These are phyloP conservation scores for Drosophila seguyi DNA, from an alignment of 1,140 invertebrate species.

Conservation along the genomic window DNA sequence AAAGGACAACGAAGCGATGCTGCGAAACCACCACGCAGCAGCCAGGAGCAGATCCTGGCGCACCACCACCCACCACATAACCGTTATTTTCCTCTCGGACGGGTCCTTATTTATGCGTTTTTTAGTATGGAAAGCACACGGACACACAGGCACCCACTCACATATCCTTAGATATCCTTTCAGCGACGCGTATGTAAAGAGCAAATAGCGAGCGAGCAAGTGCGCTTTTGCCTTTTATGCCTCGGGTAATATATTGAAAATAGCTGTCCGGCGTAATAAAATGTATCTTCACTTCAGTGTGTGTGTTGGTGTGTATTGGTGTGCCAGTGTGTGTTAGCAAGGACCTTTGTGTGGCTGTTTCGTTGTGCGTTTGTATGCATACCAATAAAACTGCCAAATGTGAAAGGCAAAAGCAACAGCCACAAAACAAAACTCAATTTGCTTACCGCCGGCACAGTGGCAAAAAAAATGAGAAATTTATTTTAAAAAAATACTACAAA, in stretches of 20 bases:
- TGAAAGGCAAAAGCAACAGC: conserved; percentile 57
- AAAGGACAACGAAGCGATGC: conserved; percentile 23
- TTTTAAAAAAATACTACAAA: neutral
- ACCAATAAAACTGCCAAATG: conserved; percentile 80
- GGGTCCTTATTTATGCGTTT: conserved; percentile 79
- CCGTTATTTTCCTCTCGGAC: conserved; percentile 73
- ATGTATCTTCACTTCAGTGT: conserved; percentile 52
- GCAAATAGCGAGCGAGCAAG: conserved; percentile 38
- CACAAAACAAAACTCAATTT: conserved; percentile 71
- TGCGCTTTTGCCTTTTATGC: conserved; percentile 74
- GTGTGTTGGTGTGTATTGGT: conserved; percentile 1
- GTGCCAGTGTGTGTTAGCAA: neutral
- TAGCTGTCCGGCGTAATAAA: conserved; percentile 82
- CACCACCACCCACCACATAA: conserved; percentile 57
- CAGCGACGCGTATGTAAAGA: conserved; percentile 68
- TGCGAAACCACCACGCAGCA: conserved; percentile 43
- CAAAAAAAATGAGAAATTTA: neutral
- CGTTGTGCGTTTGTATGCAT: conserved; percentile 64
- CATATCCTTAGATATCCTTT: conserved; percentile 62
- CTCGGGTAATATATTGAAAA: conserved; percentile 80
- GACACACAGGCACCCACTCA: conserved; percentile 22
- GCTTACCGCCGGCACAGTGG: conserved; percentile 62
- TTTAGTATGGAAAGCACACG: conserved; percentile 79
- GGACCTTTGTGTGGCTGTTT: conserved; percentile 19
- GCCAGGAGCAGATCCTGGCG: conserved; percentile 6